A percentile compares a stretch with the other conserved stretches of the same genome.
Conservation (phyloP, 2,113 vertebrate genomes). For the Phalacrocorax aristotelis region DNA sequence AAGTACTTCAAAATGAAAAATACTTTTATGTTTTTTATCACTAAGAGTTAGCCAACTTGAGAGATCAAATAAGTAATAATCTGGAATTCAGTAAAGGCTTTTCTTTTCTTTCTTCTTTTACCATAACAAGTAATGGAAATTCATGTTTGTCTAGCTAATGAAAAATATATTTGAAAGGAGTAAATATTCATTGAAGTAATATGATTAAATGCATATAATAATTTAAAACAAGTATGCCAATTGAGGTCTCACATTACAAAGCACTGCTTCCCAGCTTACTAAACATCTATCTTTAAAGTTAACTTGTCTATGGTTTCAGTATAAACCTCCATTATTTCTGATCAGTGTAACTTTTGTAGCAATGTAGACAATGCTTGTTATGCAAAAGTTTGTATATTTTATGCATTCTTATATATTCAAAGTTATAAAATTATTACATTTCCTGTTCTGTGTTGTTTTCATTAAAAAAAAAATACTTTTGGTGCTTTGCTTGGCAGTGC, state of each 20-base stretch:
- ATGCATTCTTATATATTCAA: neutral
- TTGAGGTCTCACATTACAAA: neutral
- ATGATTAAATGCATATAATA: neutral
- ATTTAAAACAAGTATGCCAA: neutral
- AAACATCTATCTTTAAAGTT: neutral
- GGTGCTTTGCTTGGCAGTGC: neutral
- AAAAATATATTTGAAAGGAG: constrained; percentile 3
- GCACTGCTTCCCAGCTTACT: neutral
- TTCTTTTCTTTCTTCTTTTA: constrained; percentile 16
- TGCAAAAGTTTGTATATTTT: neutral
- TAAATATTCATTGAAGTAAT: constrained; percentile 15
- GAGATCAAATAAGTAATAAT: constrained; percentile 36
- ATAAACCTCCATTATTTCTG: neutral
- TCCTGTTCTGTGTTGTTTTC: neutral
- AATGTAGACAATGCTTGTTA: neutral
- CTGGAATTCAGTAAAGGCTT: neutral
- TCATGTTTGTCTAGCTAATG: neutral
- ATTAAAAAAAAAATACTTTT: neutral
- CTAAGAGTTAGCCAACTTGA: neutral
- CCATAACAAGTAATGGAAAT: neutral
- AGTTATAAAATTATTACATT: neutral
- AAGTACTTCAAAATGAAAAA: constrained; percentile 1
- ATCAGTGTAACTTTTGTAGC: neutral
- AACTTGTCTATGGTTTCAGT: neutral
- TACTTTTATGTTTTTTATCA: constrained; percentile 21